Evolutionary conservation across 2,888 invertebrate genomes (phyloP), one percentile per base, ranked within the genome.

Genomic region (Calameuta idolon): DNA sequence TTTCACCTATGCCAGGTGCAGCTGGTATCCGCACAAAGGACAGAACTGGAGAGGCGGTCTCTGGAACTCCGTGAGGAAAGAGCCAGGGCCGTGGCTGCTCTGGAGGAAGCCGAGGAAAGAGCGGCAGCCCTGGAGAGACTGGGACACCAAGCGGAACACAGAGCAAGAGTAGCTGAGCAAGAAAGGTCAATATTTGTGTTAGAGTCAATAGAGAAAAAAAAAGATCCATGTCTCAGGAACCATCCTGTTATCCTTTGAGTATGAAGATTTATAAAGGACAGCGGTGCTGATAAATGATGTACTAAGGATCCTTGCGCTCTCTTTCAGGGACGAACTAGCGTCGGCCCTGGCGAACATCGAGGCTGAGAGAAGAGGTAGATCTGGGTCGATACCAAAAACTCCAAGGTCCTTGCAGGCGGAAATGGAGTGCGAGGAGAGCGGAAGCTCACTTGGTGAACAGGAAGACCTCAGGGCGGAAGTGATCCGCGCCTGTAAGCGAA

Each of bases 101-200:
- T 98, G 79, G 98, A 98, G 82, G 98, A 98, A 91, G 96, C 98
- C 69, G 96, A 96, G 77, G 98, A 98, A 92, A 94, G 97, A 89
- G 97, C 98, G 86, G 92, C 96, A 85, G 94, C 97, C 86, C 93
- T 98, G 85, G 98, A 98, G 91, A 94, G 96, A 85, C 96, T 85
- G 91, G 93, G 86, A 88, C 92, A 88, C 92, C 93, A 89, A 34
- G 93, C 94, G 76, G 92, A 93, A 75, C 89, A 89, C 79, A 89
- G 91, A 75, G 91, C 90, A 74, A 89, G 87, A 84, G 83, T 87
- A 74, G 91, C 91, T 75, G 91, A 91, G 84, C 90, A 85, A 74
- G 91, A 91, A 82, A 93, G 94, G 95, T 95, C 90, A 92, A 91
- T 84, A 76, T 77, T 77, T 23, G 55, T 55, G 55, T 55, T 55